Evolutionary conservation across 1,140 invertebrate genomes (phyloP).

Genomic region (Dendrolimus kikuchii): DNA sequence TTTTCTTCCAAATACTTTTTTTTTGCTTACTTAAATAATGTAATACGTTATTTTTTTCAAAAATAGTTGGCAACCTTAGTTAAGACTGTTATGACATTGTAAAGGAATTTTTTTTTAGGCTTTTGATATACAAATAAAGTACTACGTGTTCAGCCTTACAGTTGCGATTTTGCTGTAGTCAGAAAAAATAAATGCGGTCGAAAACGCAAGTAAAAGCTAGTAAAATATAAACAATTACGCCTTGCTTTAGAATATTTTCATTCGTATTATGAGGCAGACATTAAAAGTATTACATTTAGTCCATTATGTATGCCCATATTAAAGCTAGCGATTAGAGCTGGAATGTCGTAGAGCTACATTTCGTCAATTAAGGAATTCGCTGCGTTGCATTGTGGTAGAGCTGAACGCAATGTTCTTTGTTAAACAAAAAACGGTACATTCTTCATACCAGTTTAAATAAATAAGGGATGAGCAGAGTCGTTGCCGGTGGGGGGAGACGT

Average conservation of each 20-base stretch:
- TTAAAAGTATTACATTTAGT: slow-evolving; percentile 33
- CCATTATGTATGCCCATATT: slow-evolving; percentile 48
- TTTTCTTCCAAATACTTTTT: too few species aligned
- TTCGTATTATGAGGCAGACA: slow-evolving; percentile 13
- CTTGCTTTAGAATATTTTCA: not conserved
- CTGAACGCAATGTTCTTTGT: slow-evolving; percentile 47
- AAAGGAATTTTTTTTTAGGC: too few species aligned
- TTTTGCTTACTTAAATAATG: too few species aligned
- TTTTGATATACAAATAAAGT: too few species aligned
- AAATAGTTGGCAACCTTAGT: too few species aligned
- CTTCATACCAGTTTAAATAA: slow-evolving; percentile 67
- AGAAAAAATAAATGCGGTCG: too few species aligned
- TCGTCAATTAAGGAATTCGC: slow-evolving; percentile 64
- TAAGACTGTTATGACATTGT: too few species aligned
- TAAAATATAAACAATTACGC: too few species aligned
- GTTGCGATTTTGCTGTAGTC: too few species aligned
- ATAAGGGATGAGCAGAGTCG: slow-evolving; percentile 62
- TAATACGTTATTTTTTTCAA: too few species aligned
- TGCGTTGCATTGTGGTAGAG: slow-evolving; percentile 40
- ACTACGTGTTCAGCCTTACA: too few species aligned
- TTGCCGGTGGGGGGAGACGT: slow-evolving; percentile 25
- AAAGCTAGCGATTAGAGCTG: slow-evolving; percentile 39
- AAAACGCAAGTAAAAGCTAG: too few species aligned
- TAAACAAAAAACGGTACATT: slow-evolving; percentile 52
- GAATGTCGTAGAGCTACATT: slow-evolving; percentile 50